Conservation (phyloP, 2,888 invertebrate species). For the Macropis europaea region DNA sequence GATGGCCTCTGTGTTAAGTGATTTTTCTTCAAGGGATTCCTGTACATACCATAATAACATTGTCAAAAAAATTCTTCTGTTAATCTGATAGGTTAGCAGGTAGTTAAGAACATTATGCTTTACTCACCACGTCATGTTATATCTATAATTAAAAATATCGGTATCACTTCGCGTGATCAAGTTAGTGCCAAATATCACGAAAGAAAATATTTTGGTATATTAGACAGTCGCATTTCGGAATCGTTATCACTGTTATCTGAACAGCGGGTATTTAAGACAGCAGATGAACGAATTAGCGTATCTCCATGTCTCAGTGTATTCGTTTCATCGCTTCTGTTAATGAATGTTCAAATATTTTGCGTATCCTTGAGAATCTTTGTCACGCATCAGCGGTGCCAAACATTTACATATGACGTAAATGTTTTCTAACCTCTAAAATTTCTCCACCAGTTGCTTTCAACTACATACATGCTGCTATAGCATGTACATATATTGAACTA, state of each 20-base stretch:
- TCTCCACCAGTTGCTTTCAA: neutral
- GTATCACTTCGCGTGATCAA: neutral
- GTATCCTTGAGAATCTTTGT: neutral
- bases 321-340: neutral
- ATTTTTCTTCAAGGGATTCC: slow-evolving; percentile 76
- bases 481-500: no score
- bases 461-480: neutral
- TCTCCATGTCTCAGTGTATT: neutral
- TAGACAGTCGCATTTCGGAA: slow-evolving; percentile 1
- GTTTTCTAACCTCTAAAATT: slow-evolving; percentile 25
- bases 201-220: neutral
- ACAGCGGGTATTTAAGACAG: neutral
- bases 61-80: neutral
- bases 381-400: neutral
- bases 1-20: slow-evolving; percentile 73
- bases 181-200: neutral
- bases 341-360: neutral
- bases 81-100: neutral
- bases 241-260: slow-evolving; percentile 19
- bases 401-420: neutral
- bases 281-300: neutral
- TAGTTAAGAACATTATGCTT: neutral
- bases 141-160: neutral
- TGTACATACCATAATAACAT: slow-evolving; percentile 31
- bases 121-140: slow-evolving; percentile 61